Evolutionary conservation across 2,888 invertebrate species (phyloP), one percentile per base, ranked within the genome.

Genomic region (Scotopteryx bipunctaria): DNA sequence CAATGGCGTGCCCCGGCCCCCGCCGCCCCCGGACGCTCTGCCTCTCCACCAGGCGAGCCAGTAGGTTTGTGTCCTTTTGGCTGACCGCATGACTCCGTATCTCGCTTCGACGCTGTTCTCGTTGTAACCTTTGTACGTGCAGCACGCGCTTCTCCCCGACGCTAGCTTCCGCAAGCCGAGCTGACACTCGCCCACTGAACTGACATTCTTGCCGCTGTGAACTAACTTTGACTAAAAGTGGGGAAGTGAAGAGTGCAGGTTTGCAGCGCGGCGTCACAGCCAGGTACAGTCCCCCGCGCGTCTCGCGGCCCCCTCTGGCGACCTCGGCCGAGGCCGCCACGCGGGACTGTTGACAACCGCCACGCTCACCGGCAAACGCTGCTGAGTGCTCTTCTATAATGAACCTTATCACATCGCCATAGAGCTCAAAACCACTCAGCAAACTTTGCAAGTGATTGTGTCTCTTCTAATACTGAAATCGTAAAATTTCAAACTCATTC

Each of bases 41-140:
- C 78, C 76, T 76, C 72, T 67, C 77, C 85, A 80, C 82, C 83
- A 81, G 79, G 80, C 81, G 78, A 79, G 83, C 85, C 90, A 88
- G 91, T 91, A 91, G 91, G 91, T 90, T 91, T 88, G 90, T 86
- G 90, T 91, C 91, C 89, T 88, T 88, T 90, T 88, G 90, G 91
- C 91, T 91, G 91, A 91, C 91, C 91, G 91, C 91, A 91, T 91
- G 91, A 90, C 91, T 91, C 89, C 89, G 89, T 85, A 90, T 88
- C 76, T 86, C 80, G 91, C 91, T 91, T 91, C 87, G 88, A 83
- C 81, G 90, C 89, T 86, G 84, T 81, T 81, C 84, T 86, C 79
- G 84, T 84, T 83, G 83, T 87, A 83, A 83, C 73, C 83, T 76
- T 79, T 84, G 80, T 83, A 80, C 81, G 83, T 82, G 78, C 81